phyloP scores from a whole-genome alignment of 1,140 invertebrate genomes.

The Drosophila miranda region DNA sequence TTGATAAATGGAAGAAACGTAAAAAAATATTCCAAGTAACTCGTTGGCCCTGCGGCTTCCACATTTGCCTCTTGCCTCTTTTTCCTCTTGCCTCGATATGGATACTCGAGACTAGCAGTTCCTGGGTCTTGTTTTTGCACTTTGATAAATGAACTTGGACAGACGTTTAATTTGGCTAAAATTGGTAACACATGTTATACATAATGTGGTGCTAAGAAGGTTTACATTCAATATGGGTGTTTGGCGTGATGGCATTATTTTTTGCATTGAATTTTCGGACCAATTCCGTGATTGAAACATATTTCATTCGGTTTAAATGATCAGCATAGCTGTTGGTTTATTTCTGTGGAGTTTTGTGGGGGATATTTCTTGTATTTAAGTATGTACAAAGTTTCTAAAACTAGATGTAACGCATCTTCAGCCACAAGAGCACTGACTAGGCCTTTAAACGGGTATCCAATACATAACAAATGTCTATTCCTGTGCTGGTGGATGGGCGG shows the following conservation, averaged over 20 bases:
- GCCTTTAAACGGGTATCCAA: slow-evolving; percentile 22
- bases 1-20: slow-evolving; percentile 30
- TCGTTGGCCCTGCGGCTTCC: slow-evolving; percentile 65
- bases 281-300: slow-evolving; percentile 34
- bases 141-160: slow-evolving; percentile 47
- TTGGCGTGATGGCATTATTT: too few relatives aligned
- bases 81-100: slow-evolving; percentile 31
- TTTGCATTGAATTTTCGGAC: background rate
- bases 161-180: slow-evolving; percentile 41
- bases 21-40: slow-evolving; percentile 43
- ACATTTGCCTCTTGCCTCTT: slow-evolving; percentile 35
- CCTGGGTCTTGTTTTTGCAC: slow-evolving; percentile 39
- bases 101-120: slow-evolving; percentile 15
- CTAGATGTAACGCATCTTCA: slow-evolving; percentile 43
- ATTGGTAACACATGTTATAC: slow-evolving; percentile 37
- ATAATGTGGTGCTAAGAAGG: slow-evolving; percentile 6
- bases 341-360: slow-evolving; percentile 16
- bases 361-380: slow-evolving; percentile 19
- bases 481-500: slow-evolving; percentile 57
- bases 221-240: background rate
- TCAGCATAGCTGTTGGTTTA: slow-evolving; percentile 38
- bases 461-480: slow-evolving; percentile 3
- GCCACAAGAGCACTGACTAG: slow-evolving; percentile 46
- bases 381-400: slow-evolving; percentile 51
- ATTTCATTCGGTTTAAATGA: slow-evolving; percentile 23